Base-by-base conservation (phyloP, 2,888 invertebrate species). In the Antitype chi region DNA sequence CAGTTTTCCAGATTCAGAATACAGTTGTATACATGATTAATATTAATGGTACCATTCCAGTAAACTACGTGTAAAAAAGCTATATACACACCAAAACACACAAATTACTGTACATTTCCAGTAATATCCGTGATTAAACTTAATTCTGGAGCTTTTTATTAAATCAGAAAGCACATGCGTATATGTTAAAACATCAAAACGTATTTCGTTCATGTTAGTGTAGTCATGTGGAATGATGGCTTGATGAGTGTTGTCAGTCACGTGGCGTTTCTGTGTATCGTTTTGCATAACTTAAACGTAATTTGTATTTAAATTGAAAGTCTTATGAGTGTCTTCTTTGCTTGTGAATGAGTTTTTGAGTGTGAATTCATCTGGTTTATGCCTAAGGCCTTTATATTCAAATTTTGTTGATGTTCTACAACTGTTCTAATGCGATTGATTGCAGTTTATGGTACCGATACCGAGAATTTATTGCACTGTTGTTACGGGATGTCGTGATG, bases 261-360 rank as follows among this genome's bases (percentile, higher is more conserved):
- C 63, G 59, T 11, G 20, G 25, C 74, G 70, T 80, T 52, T 62
- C 67, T 63, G 28, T 76, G 13, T 49, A 67, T 68, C 68, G 72
- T 68, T 87, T 80, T 76, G 85, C 78, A 87, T 86, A 86, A 79
- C 63, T 84, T 76, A 76, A 72, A 74, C 57, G 71, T 60, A 70
- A 83, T 86, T 87, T 77, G 74, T 87, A 85, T 85, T 86, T 80
- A 82, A 82, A 86, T 87, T 82, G 68, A 77, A 77, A 82, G n/a
- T n/a, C n/a, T 85, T 66, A 57, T 71, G 17, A 67, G 53, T 64
- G 71, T 74, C 43, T 68, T 74, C 70, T 78, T 76, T 71, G 70
- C 70, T 70, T 60, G 13, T 70, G 32, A 79, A 59, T 83, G 69
- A 28, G 69, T 71, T 85, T 80, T 76, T 59, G 75, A 77, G 43